Evolutionary conservation across 2,797 vertebrate species (phyloP).

Genomic region (Acanthiza pusilla): DNA sequence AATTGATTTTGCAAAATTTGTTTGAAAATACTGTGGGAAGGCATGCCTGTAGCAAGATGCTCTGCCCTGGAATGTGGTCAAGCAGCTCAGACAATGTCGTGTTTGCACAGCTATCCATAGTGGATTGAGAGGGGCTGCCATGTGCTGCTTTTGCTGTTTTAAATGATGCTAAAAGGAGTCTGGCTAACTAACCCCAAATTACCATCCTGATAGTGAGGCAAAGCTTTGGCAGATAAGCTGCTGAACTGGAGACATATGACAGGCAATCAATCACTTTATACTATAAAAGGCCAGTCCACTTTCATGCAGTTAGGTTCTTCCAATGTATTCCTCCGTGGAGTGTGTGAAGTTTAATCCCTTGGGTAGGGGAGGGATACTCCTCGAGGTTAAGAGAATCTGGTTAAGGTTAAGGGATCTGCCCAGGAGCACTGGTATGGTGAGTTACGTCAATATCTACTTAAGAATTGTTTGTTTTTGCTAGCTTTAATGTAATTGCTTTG

Average conservation of each 20-base stretch:
- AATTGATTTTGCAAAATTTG: background rate
- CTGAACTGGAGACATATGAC: background rate
- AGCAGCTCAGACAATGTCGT: background rate
- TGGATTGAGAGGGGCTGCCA: background rate
- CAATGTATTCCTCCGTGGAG: background rate
- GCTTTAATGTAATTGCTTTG: background rate
- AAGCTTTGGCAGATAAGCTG: background rate
- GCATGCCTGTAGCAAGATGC: background rate
- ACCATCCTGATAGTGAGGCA: background rate
- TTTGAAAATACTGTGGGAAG: background rate
- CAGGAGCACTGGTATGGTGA: background rate
- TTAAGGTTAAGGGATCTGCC: background rate
- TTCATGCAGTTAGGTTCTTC: background rate
- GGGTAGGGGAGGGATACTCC: too few relatives aligned
- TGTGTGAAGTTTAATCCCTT: background rate
- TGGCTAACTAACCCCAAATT: background rate
- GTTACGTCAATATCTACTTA: background rate
- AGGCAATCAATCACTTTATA: background rate
- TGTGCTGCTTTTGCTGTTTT: background rate
- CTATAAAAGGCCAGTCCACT: background rate
- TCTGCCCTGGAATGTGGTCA: background rate
- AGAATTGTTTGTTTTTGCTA: background rate
- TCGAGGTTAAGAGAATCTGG: background rate
- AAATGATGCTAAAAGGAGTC: background rate
- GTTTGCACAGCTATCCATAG: background rate